A percentile compares a stretch with the other conserved stretches of the same genome.
Evolutionary conservation across 2,888 invertebrate species (phyloP).

Genomic region (Orgyia antiqua): DNA sequence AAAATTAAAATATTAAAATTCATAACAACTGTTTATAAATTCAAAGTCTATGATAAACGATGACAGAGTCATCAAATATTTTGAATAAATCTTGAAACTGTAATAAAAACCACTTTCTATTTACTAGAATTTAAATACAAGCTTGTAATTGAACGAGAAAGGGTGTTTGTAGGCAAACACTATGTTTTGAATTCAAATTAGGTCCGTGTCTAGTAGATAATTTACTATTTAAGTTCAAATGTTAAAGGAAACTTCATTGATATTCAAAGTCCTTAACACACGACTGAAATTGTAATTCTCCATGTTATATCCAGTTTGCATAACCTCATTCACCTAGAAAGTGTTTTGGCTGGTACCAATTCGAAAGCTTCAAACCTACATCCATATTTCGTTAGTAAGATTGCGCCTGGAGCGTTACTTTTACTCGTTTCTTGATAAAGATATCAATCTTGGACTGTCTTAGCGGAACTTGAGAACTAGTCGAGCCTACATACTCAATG

Average conservation of each 20-base stretch:
- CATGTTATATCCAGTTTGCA: slow-evolving; percentile 67
- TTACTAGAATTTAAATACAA: slow-evolving; percentile 5
- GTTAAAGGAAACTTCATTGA: slow-evolving; percentile 46
- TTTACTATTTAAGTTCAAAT: slow-evolving; percentile 29
- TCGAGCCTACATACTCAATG: slow-evolving; percentile 53
- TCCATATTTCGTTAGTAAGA: slow-evolving; percentile 63
- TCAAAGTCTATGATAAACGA: too few species aligned
- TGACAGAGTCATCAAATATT: too few species aligned
- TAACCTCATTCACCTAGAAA: slow-evolving; percentile 68
- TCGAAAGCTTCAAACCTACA: slow-evolving; percentile 68
- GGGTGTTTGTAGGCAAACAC: slow-evolving; percentile 25
- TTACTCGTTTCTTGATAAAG: slow-evolving; percentile 59
- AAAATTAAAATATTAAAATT: too few species aligned
- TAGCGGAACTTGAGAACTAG: slow-evolving; percentile 61
- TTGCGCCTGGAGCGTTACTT: slow-evolving; percentile 64
- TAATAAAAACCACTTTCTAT: slow-evolving; percentile 28
- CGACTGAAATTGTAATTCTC: slow-evolving; percentile 67
- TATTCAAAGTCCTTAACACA: slow-evolving; percentile 43
- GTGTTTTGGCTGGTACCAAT: slow-evolving; percentile 55
- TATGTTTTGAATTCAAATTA: slow-evolving; percentile 21
- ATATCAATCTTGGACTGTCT: slow-evolving; percentile 46
- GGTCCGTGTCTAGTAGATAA: slow-evolving; percentile 23
- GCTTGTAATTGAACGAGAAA: slow-evolving; percentile 15
- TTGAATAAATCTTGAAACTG: too few species aligned
- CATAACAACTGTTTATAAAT: too few species aligned